Base-by-base conservation (phyloP, 2,113 vertebrate genomes). In the Otus sunia region DNA sequence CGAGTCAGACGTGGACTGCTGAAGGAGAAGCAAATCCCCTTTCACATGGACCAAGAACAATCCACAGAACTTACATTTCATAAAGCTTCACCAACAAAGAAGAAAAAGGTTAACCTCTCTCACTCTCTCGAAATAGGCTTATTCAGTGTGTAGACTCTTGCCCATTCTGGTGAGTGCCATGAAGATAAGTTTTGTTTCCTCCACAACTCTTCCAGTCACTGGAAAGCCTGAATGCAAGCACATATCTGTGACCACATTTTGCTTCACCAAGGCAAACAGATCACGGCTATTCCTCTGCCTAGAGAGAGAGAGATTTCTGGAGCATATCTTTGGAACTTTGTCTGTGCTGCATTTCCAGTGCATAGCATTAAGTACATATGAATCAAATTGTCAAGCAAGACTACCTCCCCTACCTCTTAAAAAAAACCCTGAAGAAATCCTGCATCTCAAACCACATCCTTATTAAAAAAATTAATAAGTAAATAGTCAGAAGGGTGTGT, bases 401-500 rank as follows among this genome's bases (percentile, higher is more conserved):
- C 60, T 79, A 78, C 36, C 50, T 93, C 86, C 82, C 34, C 39
- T 56, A 66, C 78, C 64, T 85, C 89, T 91, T 77, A 27, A 86
- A 89, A 91, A 92, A 92, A 92, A 6, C 1, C 39, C 86, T 91
- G 64, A 71, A 94, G 86, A 96, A 94, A 97, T 82, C 41, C 53
- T 0, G 58, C 66, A 56, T 91, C 77, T 88, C 91, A 96, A 95
- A 96, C 92, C 95, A 97, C 95, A 94, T 95, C 94, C 91, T 95
- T 96, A 94, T 96, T 97, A 92, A 94, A 95, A 86, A 88, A 86
- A 92, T 85, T 94, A 96, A 92, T 89, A 92, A 79, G 86, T 90
- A 92, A 90, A 83, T 90, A 97, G 79, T 97, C 76, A 95, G 73
- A 92, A 92, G 94, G 91, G 92, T 55, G 88, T 95, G 84, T 92